A percentile compares a stretch with the other conserved stretches of the same genome.
Conservation (phyloP, 2,888 invertebrate genomes). For the Napeogenes inachia region DNA sequence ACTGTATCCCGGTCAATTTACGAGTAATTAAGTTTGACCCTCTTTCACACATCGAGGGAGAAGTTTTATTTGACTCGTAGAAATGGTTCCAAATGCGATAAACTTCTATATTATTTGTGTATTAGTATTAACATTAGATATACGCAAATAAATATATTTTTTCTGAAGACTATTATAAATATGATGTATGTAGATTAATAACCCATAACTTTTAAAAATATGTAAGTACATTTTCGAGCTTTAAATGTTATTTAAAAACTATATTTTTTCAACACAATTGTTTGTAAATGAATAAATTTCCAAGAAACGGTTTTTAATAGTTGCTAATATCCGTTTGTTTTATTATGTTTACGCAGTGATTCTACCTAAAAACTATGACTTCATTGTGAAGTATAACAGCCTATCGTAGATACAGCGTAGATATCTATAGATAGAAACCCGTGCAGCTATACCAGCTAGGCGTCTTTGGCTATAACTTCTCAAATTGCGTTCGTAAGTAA, state of each 20-base stretch:
- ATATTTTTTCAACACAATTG: background rate
- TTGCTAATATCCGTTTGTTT: slow-evolving; percentile 24
- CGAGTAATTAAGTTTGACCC: slow-evolving; percentile 77
- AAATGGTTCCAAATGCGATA: slow-evolving; percentile 58
- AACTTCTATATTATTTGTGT: slow-evolving; percentile 61
- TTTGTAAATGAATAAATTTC: slow-evolving; percentile 16
- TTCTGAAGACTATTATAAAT: too few species aligned
- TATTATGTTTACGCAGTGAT: slow-evolving; percentile 23
- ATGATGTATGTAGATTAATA: too few species aligned
- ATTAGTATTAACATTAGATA: slow-evolving; percentile 48
- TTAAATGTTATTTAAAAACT: too few species aligned
- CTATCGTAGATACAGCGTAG: background rate
- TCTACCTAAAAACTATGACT: background rate
- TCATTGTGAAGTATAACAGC: background rate
- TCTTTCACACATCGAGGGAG: slow-evolving; percentile 64
- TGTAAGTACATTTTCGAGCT: too few species aligned
- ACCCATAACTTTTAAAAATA: too few species aligned
- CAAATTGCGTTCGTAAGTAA: slow-evolving; percentile 74
- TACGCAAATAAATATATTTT: background rate
- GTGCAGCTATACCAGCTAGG: slow-evolving; percentile 22
- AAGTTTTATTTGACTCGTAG: slow-evolving; percentile 70
- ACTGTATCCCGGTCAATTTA: slow-evolving; percentile 73
- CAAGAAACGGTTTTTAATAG: slow-evolving; percentile 23
- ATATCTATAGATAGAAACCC: background rate
- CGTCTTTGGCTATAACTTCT: slow-evolving; percentile 63